phyloP scores from a whole-genome alignment of 2,888 invertebrate genomes.

The Drosophila glabriapex region DNA sequence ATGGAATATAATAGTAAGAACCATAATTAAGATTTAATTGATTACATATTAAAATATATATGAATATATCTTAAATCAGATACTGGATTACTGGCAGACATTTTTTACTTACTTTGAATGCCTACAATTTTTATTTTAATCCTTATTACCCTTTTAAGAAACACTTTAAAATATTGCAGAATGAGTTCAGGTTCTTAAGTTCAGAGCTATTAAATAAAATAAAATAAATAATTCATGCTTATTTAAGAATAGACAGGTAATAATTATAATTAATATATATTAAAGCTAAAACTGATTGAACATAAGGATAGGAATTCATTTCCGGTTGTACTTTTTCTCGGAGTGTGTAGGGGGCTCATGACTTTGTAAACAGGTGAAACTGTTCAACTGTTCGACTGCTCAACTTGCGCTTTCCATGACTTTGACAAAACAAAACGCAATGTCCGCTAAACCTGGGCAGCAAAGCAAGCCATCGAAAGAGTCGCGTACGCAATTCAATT shows the following conservation, averaged over 20 bases:
- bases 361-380: constrained; percentile 62
- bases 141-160: background rate
- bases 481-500: constrained; percentile 74
- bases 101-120: background rate
- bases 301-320: background rate
- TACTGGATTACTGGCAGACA: background rate
- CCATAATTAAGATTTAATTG: background rate
- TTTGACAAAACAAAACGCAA: constrained; percentile 57
- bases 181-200: background rate
- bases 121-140: background rate
- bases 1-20: background rate
- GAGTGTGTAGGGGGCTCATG: background rate
- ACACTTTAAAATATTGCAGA: background rate
- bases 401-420: constrained; percentile 78
- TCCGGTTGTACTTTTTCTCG: background rate
- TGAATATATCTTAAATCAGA: background rate
- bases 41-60: background rate
- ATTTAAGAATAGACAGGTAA: background rate
- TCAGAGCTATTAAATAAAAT: background rate
- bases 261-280: background rate
- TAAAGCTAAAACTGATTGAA: background rate
- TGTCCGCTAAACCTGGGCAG: constrained; percentile 57
- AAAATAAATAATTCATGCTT: background rate
- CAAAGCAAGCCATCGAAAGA: constrained; percentile 54
- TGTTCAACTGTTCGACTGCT: constrained; percentile 47